Base-by-base conservation (phyloP, 1,140 invertebrate species). In the Drosophila equinoxialis region DNA sequence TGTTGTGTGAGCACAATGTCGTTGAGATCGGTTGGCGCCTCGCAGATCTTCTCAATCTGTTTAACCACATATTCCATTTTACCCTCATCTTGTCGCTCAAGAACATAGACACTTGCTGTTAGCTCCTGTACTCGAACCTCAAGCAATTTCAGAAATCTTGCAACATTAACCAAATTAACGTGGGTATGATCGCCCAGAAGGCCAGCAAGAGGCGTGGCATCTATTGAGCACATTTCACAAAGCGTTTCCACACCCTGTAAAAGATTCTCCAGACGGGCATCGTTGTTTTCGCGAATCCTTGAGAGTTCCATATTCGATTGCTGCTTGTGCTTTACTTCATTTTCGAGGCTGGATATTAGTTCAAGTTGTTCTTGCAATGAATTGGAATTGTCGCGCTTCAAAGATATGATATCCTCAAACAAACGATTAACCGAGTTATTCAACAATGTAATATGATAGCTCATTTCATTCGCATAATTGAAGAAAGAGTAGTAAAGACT, bases 401-500 rank as follows among this genome's bases (percentile, higher is more conserved):
- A 35, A 1, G 64, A 51, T 3, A 83, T 69, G 8, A 91, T 90
- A n/a, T 91, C 81, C 33, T 76, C 79, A 41, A 90, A 91, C 0
- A 91, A 73, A 0, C 79, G 81, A 23, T 90, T 91, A n/a, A 91
- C 79, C 1, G 84, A 85, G 26, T 91, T 90, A 58, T 91, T 90
- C 0, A 91, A 74, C 48, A 91, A 35, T 7, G 85, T 89, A 3
- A 91, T 82, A 41, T 90, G 90, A 57, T 87, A 90, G 64, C 80
- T 90, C 72, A 91, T 83, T 68, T 90, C 90, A 58, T 91, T 91
- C 55, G 87, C 79, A n/a, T 91, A 90, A 62, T 91, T 91, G 45
- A 90, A 90, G 71, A 87, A 87, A 0, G 90, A 90, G 70, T 90
- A 91, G 61, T 85, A 89, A 14, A 91, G 78, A 41, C 81, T 89